Evolutionary conservation across 1,140 invertebrate species (phyloP).

Genomic region (Pseudoatta argentina): DNA sequence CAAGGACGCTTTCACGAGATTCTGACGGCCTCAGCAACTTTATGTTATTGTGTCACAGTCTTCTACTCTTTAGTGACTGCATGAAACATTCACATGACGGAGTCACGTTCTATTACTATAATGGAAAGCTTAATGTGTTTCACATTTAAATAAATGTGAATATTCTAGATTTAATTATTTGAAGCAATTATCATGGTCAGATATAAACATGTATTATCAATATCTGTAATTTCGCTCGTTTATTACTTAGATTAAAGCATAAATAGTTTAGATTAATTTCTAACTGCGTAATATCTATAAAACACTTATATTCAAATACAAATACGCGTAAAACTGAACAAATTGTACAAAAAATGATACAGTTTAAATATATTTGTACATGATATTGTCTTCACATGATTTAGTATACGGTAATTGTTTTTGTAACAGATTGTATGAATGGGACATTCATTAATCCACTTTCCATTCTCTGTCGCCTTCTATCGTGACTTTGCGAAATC

Average conservation of each 20-base stretch:
- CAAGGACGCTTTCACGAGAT: constrained; percentile 82
- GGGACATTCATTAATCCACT: constrained; percentile 33
- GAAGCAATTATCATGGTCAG: background rate
- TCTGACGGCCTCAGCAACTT: constrained; percentile 42
- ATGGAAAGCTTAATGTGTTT: background rate
- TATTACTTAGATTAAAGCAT: background rate
- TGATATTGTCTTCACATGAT: constrained; percentile 6
- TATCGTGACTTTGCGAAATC: constrained; percentile 15
- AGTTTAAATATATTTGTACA: background rate
- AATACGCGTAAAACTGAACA: background rate
- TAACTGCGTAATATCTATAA: background rate
- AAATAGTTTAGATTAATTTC: constrained; percentile 1
- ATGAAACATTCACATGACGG: background rate
- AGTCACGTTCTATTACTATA: background rate
- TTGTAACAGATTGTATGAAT: constrained; percentile 8
- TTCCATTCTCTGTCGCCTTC: constrained; percentile 41
- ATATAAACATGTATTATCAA: background rate
- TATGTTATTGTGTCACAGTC: constrained; percentile 48
- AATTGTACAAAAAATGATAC: constrained; percentile 3
- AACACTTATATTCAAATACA: background rate
- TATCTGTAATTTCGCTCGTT: background rate
- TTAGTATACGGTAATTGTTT: background rate
- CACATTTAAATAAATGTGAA: background rate
- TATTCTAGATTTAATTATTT: background rate
- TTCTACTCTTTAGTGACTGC: constrained; percentile 29